Conservation (phyloP, 2,888 invertebrate species). For the Caenorhabditis zanzibari region DNA sequence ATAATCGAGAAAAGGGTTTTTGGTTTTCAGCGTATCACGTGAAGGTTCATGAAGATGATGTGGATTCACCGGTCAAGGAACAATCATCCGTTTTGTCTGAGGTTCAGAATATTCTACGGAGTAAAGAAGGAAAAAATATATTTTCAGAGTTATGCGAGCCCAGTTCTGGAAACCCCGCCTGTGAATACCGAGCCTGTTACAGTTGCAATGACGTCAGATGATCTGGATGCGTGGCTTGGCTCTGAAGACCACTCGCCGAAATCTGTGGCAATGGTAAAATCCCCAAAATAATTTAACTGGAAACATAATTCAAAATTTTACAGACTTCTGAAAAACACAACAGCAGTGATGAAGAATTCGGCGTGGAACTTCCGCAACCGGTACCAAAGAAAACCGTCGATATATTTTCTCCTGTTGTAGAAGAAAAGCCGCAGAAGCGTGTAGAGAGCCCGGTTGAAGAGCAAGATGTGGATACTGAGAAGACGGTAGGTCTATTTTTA, state of each 20-base stretch:
- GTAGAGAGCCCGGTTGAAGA: slow-evolving; percentile 5
- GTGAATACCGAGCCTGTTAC: neutral
- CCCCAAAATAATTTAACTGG: no score
- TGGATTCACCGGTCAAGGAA: slow-evolving; percentile 55
- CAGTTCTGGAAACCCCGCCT: neutral
- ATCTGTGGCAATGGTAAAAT: slow-evolving; percentile 14
- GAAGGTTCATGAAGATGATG: slow-evolving; percentile 51
- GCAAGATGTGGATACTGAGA: neutral
- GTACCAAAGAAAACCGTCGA: slow-evolving; percentile 36
- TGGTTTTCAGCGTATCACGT: slow-evolving; percentile 58
- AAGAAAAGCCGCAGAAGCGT: neutral
- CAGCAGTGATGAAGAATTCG: slow-evolving; percentile 64
- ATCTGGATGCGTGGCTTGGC: slow-evolving; percentile 65
- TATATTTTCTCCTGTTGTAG: slow-evolving; percentile 24
- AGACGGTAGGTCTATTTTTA: no score
- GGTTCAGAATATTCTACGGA: neutral
- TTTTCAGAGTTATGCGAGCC: slow-evolving; percentile 24
- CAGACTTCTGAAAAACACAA: slow-evolving; percentile 21
- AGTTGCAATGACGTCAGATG: slow-evolving; percentile 50
- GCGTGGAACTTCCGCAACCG: slow-evolving; percentile 36
- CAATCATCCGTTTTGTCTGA: slow-evolving; percentile 5
- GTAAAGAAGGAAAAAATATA: neutral
- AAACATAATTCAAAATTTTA: no score
- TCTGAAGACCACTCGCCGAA: slow-evolving; percentile 50
- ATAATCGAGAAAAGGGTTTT: no score